Base-by-base conservation (phyloP, 2,797 vertebrate genomes). In the Phalloptychus januarius region DNA sequence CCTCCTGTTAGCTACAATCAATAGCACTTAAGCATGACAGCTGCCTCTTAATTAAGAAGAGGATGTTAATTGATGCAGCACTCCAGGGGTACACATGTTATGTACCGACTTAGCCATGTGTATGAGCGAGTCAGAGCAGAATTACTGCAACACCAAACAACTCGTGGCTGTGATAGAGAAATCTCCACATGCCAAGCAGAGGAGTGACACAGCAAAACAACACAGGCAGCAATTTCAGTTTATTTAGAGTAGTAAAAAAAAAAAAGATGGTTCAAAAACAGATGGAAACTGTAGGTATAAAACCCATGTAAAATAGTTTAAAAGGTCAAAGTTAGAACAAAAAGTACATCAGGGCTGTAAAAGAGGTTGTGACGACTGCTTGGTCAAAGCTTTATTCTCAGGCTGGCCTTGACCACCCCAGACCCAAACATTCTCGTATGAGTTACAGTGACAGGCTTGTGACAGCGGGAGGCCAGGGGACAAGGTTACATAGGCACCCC, bases 361-460 rank as follows among this genome's bases (percentile, higher is more conserved):
- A 82, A 42, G 71, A 42, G n/a, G 36, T 52, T 81, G 82, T 80
- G 85, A 91, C 80, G 58, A 83, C 86, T 82, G 78, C 80, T 81
- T 80, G 80, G 72, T 87, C 84, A 75, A 85, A 83, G 85, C 85
- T 87, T 88, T 83, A 91, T 83, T 87, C 83, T 83, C 81, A 89
- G 90, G 85, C 89, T 81, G 94, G 85, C 93, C 93, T 94, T 95
- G 94, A 93, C 89, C 88, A 86, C 71, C 79, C 85, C 88, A 79
- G 89, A 91, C 86, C 87, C 77, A 79, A 92, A 76, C 78, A 77
- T 86, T 88, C 78, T 80, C 85, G 80, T 92, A 93, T 96, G 93
- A 95, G 86, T 94, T 94, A 95, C 92, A 88, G 86, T 94, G 94
- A 95, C 94, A 94, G 93, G 89, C 83, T 44, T 75, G 80, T 92